Evolutionary conservation across 2,797 vertebrate species (phyloP).

Genomic region (Sebastiscus tertius): DNA sequence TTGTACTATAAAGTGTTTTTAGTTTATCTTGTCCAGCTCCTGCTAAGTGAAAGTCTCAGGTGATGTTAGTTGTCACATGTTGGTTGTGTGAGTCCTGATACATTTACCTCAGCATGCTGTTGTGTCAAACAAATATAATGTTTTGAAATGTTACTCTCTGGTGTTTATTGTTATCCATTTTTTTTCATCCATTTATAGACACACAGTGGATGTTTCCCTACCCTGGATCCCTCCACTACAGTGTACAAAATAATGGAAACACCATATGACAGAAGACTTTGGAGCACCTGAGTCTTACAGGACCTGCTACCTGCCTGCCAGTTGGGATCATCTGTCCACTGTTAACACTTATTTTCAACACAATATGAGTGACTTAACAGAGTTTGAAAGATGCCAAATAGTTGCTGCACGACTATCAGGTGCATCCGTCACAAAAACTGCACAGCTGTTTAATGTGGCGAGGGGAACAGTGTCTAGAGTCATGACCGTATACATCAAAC

Average conservation of each 20-base stretch:
- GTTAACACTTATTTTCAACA: background rate
- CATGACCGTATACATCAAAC: slow-evolving; percentile 48
- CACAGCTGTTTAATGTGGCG: slow-evolving; percentile 51
- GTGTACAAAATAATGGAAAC: slow-evolving; percentile 10
- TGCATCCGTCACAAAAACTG: slow-evolving; percentile 51
- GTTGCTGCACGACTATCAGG: slow-evolving; percentile 28
- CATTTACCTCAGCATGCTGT: background rate
- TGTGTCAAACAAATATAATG: background rate
- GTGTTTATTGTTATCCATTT: background rate
- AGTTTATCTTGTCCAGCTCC: background rate
- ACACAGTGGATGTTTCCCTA: background rate
- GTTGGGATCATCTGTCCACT: background rate
- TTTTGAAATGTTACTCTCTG: background rate
- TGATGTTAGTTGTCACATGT: background rate
- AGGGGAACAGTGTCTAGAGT: slow-evolving; percentile 49
- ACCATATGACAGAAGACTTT: background rate
- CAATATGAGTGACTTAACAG: slow-evolving; percentile 51
- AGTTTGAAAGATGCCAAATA: slow-evolving; percentile 56
- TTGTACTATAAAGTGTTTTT: too few species aligned
- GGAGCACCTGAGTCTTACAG: background rate
- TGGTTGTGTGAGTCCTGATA: background rate
- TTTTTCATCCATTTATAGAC: background rate
- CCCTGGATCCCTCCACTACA: background rate
- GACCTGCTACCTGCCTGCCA: background rate
- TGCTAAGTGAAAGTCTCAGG: background rate